These are phyloP conservation scores for Drosophila funebris DNA, from an alignment of 1,140 invertebrate genomes.

Conservation along the genomic window DNA sequence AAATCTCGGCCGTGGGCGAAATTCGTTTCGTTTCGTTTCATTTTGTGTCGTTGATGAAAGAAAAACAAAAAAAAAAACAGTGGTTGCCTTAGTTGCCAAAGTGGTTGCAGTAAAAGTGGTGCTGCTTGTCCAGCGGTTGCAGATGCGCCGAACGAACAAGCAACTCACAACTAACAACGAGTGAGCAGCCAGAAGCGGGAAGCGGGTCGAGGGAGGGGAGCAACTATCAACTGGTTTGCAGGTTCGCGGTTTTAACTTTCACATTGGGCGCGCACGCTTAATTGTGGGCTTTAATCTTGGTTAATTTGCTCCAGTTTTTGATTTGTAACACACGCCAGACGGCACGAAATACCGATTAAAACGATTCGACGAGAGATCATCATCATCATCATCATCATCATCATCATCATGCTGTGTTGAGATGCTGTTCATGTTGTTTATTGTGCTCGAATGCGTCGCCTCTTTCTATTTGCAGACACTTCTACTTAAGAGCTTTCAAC, in stretches of 20 bases:
- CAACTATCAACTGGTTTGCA: conserved; percentile 59
- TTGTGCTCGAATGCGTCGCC: background rate
- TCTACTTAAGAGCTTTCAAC: no score
- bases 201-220: background rate
- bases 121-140: conserved; percentile 41
- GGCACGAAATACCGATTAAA: conserved; percentile 45
- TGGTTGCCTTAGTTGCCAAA: background rate
- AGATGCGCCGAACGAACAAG: conserved; percentile 46
- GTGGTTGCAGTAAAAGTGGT: conserved; percentile 12
- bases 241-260: conserved; percentile 72
- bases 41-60: conserved; percentile 6
- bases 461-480: conserved; percentile 17
- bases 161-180: conserved; percentile 26
- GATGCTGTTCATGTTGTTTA: background rate
- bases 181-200: background rate
- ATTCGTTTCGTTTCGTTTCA: conserved; percentile 8
- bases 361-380: conserved; percentile 12
- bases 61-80: conserved; percentile 6
- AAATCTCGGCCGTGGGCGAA: conserved; percentile 28
- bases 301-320: conserved; percentile 78
- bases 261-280: conserved; percentile 75
- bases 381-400: conserved; percentile 1
- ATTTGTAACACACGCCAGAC: conserved; percentile 40
- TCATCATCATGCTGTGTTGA: conserved; percentile 8
- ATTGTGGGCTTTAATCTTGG: conserved; percentile 77